Evolutionary conservation across 2,888 invertebrate genomes (phyloP).

Genomic region (Pristionchus entomophagus): DNA sequence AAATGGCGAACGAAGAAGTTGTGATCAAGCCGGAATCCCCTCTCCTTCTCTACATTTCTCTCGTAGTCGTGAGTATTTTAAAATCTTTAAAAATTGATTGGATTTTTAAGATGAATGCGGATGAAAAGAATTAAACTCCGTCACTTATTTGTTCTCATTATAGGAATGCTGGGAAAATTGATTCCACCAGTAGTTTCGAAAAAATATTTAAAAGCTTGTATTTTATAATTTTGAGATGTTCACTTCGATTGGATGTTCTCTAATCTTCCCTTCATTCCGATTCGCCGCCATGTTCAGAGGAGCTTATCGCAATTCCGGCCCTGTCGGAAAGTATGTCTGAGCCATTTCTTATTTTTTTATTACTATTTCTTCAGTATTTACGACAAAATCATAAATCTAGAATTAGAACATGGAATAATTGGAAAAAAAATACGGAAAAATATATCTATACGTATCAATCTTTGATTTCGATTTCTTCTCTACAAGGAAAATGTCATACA

Average conservation of each 20-base stretch:
- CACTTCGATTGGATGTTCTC: constrained; percentile 45
- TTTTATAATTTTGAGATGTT: neutral
- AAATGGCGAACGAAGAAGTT: constrained; percentile 52
- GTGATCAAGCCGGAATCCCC: constrained; percentile 43
- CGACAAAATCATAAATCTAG: no score
- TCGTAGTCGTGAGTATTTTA: constrained; percentile 25
- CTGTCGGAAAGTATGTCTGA: constrained; percentile 50
- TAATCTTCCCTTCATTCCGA: constrained; percentile 74
- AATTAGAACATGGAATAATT: no score
- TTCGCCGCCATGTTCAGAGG: constrained; percentile 70
- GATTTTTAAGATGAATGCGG: no score
- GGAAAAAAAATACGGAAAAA: no score
- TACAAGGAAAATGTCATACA: no score
- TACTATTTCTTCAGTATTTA: no score
- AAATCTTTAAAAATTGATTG: neutral
- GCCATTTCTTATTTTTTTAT: neutral
- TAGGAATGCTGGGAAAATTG: no score
- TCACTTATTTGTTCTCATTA: no score
- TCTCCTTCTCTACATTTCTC: constrained; percentile 47
- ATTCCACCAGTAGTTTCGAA: neutral
- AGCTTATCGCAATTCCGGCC: constrained; percentile 55
- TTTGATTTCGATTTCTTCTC: no score
- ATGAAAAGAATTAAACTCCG: no score
- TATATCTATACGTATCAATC: no score
- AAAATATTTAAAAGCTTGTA: neutral